A percentile compares a stretch with the other conserved stretches of the same genome.
These are phyloP conservation scores for Globodera rostochiensis DNA, from an alignment of 1,140 invertebrate genomes.

Conservation along the genomic window DNA sequence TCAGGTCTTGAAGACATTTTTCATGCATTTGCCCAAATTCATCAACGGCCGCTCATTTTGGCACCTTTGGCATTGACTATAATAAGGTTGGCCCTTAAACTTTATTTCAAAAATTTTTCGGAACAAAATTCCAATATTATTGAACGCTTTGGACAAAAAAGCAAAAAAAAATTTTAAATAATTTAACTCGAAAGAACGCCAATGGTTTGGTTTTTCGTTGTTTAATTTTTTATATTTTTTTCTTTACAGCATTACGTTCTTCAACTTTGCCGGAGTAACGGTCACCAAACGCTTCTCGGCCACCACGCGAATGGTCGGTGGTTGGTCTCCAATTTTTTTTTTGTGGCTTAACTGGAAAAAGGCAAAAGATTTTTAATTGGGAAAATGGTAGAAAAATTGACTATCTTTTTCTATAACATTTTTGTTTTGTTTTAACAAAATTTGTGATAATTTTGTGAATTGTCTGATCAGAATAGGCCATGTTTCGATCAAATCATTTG, in stretches of 20 bases:
- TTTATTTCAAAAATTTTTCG: not conserved
- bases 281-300: conserved; percentile 82
- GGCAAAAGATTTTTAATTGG: not conserved
- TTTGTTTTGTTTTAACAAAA: not conserved
- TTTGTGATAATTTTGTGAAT: no score
- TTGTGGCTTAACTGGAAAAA: not conserved
- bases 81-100: conserved; percentile 64
- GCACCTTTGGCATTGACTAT: conserved; percentile 51
- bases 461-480: no score
- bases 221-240: not conserved
- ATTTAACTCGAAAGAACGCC: no score
- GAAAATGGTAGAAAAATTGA: conserved; percentile 1
- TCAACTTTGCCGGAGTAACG: conserved; percentile 91
- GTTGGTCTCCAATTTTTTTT: not conserved
- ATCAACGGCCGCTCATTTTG: conserved; percentile 36
- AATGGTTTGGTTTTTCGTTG: not conserved
- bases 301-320: conserved; percentile 42
- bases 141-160: no score
- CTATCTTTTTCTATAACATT: not conserved
- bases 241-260: conserved; percentile 84
- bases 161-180: no score
- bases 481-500: no score
- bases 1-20: conserved; percentile 45
- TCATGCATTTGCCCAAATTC: conserved; percentile 51
- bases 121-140: no score